Evolutionary conservation across 2,113 vertebrate genomes (phyloP).

Genomic region (human): DNA sequence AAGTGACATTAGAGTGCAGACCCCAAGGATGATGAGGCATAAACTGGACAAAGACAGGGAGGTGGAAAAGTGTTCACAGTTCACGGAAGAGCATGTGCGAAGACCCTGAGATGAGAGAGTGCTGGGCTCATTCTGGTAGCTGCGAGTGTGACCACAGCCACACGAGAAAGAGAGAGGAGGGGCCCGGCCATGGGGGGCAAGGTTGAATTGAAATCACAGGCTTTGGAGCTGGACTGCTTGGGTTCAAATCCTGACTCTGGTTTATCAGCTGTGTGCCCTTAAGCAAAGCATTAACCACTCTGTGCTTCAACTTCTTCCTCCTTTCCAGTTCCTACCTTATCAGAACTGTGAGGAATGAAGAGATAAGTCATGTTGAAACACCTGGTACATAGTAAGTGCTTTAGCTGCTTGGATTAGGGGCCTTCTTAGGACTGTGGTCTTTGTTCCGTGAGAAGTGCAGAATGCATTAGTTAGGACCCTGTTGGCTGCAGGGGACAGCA

Average conservation of each 20-base stretch:
- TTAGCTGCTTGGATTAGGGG: background rate
- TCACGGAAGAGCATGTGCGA: background rate
- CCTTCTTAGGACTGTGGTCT: background rate
- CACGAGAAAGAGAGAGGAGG: background rate
- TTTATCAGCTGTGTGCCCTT: background rate
- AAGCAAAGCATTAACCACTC: background rate
- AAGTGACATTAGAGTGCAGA: background rate
- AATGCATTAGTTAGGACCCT: background rate
- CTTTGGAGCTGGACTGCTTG: background rate
- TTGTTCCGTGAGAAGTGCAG: background rate
- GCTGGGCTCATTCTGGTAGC: background rate
- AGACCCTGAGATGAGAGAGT: background rate
- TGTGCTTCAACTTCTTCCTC: background rate
- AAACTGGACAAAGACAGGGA: background rate
- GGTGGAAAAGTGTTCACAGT: accelerated
- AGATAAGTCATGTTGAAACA: background rate
- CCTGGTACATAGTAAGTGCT: background rate
- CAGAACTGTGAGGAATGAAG: background rate
- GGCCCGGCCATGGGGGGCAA: accelerated
- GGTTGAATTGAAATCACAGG: background rate
- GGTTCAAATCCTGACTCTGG: background rate
- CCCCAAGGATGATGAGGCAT: background rate
- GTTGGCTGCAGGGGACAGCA: background rate
- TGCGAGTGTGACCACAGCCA: background rate
- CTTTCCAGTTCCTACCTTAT: background rate